Evolutionary conservation across 2,888 invertebrate species (phyloP).

Genomic region (Polymixis lichenea): DNA sequence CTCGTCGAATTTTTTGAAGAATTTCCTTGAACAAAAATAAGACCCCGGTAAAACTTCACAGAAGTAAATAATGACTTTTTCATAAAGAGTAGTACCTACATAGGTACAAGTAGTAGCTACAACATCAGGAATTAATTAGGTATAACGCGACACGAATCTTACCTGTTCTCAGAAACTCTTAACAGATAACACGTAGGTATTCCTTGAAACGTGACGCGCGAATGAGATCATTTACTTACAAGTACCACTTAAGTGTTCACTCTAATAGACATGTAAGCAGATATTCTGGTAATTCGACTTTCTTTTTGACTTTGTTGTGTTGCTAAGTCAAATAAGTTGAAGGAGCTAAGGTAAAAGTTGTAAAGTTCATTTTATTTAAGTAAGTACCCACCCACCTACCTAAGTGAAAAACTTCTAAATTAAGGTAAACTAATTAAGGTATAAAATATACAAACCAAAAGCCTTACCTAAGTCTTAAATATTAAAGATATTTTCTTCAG

Average conservation of each 20-base stretch:
- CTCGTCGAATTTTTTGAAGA: neutral
- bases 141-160: conserved; percentile 25
- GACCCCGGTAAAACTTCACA: neutral
- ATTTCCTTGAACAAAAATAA: neutral
- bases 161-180: conserved; percentile 48
- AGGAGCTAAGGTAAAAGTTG: neutral
- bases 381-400: no score
- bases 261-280: conserved; percentile 41
- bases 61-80: conserved; percentile 8
- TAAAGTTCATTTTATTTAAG: no score
- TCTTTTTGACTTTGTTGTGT: conserved; percentile 21
- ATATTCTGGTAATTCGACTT: conserved; percentile 32
- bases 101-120: neutral
- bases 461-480: no score
- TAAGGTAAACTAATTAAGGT: no score
- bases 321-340: neutral
- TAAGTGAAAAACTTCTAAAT: neutral
- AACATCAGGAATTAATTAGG: conserved; percentile 47
- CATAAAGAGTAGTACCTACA: neutral
- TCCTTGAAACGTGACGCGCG: conserved; percentile 50
- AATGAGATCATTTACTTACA: conserved; percentile 59
- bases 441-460: no score
- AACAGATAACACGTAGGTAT: conserved; percentile 50
- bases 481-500: no score
- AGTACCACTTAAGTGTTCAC: conserved; percentile 47